A percentile compares a stretch with the other conserved stretches of the same genome.
Conservation (phyloP, 2,113 vertebrate species). For the Oncorhynchus kisutch region DNA sequence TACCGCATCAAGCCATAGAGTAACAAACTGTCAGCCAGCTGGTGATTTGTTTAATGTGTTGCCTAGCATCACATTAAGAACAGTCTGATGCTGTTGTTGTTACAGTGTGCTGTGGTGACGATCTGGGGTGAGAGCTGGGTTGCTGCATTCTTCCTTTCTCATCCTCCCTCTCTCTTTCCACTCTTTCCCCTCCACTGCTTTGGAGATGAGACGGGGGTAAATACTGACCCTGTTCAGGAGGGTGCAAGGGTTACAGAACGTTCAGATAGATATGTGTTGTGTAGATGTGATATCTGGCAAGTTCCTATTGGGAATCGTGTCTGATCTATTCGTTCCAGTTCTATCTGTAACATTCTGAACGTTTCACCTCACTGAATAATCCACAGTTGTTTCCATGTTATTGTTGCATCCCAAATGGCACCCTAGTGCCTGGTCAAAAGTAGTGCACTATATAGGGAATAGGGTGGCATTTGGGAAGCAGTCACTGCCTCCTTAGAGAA, state of each 20-base stretch:
- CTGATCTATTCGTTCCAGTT: too few relatives aligned
- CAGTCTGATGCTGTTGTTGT: neutral
- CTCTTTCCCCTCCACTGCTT: neutral
- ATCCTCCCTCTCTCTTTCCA: neutral
- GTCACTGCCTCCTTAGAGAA: neutral
- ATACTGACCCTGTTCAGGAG: neutral
- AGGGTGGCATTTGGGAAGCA: too few relatives aligned
- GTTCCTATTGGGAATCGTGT: too few relatives aligned
- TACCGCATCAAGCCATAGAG: too few relatives aligned
- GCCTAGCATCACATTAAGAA: neutral
- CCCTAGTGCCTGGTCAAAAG: too few relatives aligned
- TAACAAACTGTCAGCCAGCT: neutral
- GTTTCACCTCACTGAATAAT: neutral
- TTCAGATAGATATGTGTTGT: neutral
- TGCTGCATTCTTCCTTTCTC: neutral
- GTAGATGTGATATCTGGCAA: too few relatives aligned
- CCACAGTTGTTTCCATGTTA: neutral
- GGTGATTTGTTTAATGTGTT: neutral
- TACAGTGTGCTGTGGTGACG: neutral
- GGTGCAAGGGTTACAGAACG: too few relatives aligned
- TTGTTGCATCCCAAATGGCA: too few relatives aligned
- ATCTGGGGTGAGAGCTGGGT: neutral
- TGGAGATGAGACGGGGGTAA: slow-evolving; percentile 2
- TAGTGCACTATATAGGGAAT: too few relatives aligned
- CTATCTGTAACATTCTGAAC: too few relatives aligned